Base-by-base conservation (phyloP, 2,797 vertebrate species). In the Eulemur albifrons region DNA sequence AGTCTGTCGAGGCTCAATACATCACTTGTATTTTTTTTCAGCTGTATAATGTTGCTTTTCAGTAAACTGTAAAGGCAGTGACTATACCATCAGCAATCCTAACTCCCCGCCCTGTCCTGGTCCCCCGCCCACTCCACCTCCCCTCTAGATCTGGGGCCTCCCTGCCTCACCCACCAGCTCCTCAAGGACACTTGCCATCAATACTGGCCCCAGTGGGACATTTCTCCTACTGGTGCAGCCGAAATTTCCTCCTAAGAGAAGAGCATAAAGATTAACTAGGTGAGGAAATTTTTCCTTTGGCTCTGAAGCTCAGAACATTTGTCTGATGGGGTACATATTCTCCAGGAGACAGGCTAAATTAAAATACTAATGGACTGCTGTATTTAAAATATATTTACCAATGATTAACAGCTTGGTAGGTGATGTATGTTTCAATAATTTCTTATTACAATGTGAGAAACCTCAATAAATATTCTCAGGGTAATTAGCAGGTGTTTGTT, bases 251-350 rank as follows among this genome's bases (percentile, higher is more conserved):
- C 86, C 61, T 38, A 59, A 86, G 65, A 96, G 92, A 38, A 97
- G 83, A 97, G 94, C 96, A 97, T 97, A 96, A 97, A 97, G 94
- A 97, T 97, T 96, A 98, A 97, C 95, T 96, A 92, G 94, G 96
- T 97, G 93, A 93, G 93, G 81, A 94, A 81, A 79, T 96, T 95
- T 94, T 59, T 88, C 97, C 95, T 96, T 84, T 79, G 97, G 93
- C 90, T 92, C 92, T 21, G 54, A 87, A 93, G 93, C 95, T 83
- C 5, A 40, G 61, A 86, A 96, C 94, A 96, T 97, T 96, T 95
- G 95, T 97, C 97, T 97, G 97, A 92, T 72, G n/a, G 54, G 45
- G 85, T 52, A 45, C 94, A 91, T 81, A 94, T 95, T 96, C 94
- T 97, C 86, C 35, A 48, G 80, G 83, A 97, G 94, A 97, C 95